These are phyloP conservation scores for Aplodontia rufa DNA, from an alignment of 2,113 vertebrate species.

Conservation along the genomic window DNA sequence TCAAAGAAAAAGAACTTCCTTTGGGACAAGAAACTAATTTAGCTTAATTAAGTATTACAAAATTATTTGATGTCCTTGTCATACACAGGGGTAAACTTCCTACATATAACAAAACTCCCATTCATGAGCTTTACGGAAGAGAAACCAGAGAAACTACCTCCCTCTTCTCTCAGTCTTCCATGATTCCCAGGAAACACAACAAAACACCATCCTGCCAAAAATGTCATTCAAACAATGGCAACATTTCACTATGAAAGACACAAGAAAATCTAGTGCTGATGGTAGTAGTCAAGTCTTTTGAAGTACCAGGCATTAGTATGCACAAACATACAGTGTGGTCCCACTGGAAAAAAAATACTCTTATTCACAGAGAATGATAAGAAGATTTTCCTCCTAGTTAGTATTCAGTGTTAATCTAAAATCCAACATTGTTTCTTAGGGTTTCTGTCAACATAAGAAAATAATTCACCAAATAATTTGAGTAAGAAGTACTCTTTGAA, in stretches of 20 bases:
- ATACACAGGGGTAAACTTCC: neutral
- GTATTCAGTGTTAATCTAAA: neutral
- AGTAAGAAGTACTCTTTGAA: neutral
- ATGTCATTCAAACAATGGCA: neutral
- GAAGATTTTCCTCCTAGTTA: neutral
- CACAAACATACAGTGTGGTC: neutral
- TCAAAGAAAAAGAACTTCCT: neutral
- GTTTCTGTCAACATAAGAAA: neutral
- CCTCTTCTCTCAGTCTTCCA: neutral
- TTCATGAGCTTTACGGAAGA: neutral
- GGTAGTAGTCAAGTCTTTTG: neutral
- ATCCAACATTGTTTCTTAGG: neutral
- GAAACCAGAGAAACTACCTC: neutral
- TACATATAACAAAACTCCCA: neutral
- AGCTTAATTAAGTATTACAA: neutral
- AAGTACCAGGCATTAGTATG: neutral
- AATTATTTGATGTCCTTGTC: neutral
- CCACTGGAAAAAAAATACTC: neutral
- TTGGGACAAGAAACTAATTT: neutral
- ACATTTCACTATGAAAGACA: neutral
- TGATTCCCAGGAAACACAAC: neutral
- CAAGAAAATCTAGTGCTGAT: neutral
- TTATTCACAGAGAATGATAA: neutral
- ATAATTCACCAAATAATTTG: neutral
- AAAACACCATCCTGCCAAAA: neutral